phyloP scores from a whole-genome alignment of 2,888 invertebrate species.

The Acrobasis consociella region DNA sequence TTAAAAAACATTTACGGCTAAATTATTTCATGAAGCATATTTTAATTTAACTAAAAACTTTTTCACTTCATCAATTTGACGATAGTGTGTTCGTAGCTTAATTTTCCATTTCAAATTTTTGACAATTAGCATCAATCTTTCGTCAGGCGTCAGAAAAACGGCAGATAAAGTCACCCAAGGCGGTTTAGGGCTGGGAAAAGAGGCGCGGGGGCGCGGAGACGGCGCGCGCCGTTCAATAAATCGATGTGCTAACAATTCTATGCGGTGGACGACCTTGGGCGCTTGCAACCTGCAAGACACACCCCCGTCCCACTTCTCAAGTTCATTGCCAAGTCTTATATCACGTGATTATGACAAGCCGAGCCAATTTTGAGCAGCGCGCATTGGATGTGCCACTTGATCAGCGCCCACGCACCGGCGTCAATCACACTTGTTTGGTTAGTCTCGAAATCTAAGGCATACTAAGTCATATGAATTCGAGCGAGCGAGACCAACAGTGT shows the following conservation, averaged over 20 bases:
- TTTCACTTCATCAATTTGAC: not conserved
- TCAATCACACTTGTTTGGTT: not conserved
- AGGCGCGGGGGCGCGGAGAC: slow-evolving; percentile 54
- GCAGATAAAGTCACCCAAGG: slow-evolving; percentile 39
- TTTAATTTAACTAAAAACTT: no score
- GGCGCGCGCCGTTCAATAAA: slow-evolving; percentile 81
- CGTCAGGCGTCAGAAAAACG: slow-evolving; percentile 37
- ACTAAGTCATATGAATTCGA: not conserved
- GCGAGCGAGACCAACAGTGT: no score
- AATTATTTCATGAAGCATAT: no score
- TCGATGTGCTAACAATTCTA: slow-evolving; percentile 75
- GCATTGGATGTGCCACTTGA: slow-evolving; percentile 17
- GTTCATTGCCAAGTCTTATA: slow-evolving; percentile 73
- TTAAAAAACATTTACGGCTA: no score
- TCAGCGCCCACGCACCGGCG: slow-evolving; percentile 35
- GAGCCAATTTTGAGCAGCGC: slow-evolving; percentile 32
- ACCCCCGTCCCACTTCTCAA: slow-evolving; percentile 69
- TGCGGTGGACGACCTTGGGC: slow-evolving; percentile 67
- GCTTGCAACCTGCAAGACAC: slow-evolving; percentile 77
- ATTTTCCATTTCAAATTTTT: slow-evolving; percentile 33
- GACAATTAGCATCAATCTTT: slow-evolving; percentile 39
- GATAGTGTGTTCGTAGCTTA: slow-evolving; percentile 22
- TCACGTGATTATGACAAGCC: slow-evolving; percentile 41
- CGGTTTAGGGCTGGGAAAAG: slow-evolving; percentile 51
- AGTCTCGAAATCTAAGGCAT: not conserved